phyloP scores from a whole-genome alignment of 2,797 vertebrate genomes.

The Capromys pilorides region DNA sequence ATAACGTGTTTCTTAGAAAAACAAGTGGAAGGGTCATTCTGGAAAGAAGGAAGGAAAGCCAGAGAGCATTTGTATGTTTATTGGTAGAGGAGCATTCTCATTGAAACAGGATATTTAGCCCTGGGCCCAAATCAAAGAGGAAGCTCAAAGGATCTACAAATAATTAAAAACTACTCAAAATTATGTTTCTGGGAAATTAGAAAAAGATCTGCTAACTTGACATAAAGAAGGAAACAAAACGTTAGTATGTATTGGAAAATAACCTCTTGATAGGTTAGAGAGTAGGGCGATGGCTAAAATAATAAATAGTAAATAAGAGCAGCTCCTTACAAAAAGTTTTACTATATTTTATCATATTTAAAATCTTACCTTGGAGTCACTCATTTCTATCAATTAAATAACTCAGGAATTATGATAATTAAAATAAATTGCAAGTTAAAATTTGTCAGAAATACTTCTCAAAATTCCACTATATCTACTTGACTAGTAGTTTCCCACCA shows the following conservation, averaged over 20 bases:
- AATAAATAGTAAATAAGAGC: too few species aligned
- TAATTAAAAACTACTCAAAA: not conserved
- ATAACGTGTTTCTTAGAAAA: not conserved
- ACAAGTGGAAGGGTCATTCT: not conserved
- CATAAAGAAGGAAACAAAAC: slow-evolving; percentile 6
- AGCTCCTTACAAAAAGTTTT: not conserved
- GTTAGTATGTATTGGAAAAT: not conserved
- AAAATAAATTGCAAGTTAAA: slow-evolving; percentile 23
- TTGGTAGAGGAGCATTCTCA: not conserved
- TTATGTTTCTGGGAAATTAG: not conserved
- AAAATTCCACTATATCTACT: not conserved
- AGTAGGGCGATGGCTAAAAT: not conserved
- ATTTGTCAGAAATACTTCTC: not conserved
- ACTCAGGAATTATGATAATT: not conserved
- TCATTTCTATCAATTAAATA: not conserved
- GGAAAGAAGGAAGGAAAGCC: not conserved
- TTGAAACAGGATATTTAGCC: not conserved
- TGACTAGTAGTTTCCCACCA: not conserved
- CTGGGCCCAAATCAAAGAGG: not conserved
- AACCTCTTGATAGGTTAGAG: not conserved
- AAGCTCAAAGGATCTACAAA: not conserved
- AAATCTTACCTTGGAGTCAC: not conserved
- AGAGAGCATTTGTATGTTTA: not conserved
- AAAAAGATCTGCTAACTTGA: not conserved
- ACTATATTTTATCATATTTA: not conserved